Evolutionary conservation across 2,797 vertebrate species (phyloP), one percentile per base, ranked within the genome.

Genomic region (Cetoscarus ocellatus): DNA sequence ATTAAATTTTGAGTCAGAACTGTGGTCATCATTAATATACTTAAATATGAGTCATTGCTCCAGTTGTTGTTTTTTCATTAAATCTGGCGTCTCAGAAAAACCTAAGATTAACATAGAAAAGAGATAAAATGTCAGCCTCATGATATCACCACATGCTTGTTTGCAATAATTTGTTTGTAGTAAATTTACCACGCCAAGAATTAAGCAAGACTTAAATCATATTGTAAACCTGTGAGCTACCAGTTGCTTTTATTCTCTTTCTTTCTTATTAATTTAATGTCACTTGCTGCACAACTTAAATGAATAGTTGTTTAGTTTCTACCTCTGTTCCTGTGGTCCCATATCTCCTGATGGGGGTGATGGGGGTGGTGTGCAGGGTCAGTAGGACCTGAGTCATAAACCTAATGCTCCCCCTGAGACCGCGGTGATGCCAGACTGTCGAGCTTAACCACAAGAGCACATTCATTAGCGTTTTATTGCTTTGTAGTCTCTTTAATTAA

Each of bases 391-490:
- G 80, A 79, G 86, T 87, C 81, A 84, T 91, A 90, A 90, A 88
- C 66, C 81, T 74, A 88, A 84, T 51, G 44, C 75, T 87, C 82
- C 90, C 86, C 79, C 77, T 19, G 85, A 90, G 87, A 84, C 87
- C 61, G 56, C 19, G 73, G 74, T 34, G 36, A 77, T 82, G 84
- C 77, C 86, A 91, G 81, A 87, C 80, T 77, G 79, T 84, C 58
- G 73, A 83, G 88, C 84, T 79, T 73, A 90, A 82, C 84, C 79
- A 79, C 59, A 79, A 86, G 80, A 80, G 80, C 83, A 86, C 87
- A 86, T 90, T 90, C 90, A 91, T 92, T 90, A 92, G 83, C 55
- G 61, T 85, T 92, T 91, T 90, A 92, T 81, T 77, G 85, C 81
- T 70, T 64, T 72, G 78, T 77, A 75, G 83, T 84, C 80, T 70